Conservation (phyloP, 2,113 vertebrate species). For the Sinosuthora webbiana region DNA sequence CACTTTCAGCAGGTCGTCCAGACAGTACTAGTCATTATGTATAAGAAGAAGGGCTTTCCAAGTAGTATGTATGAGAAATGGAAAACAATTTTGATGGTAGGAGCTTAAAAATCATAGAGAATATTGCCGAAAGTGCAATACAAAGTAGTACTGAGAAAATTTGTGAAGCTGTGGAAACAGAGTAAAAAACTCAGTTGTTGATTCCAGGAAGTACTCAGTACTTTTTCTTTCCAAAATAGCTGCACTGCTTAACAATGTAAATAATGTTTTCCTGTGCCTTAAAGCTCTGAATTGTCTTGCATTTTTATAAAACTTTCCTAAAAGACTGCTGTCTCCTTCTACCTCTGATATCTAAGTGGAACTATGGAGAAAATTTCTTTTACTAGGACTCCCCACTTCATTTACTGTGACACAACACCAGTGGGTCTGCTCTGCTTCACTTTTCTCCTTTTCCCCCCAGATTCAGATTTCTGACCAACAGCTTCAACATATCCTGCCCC, state of each 20-base stretch:
- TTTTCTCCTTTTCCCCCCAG: background rate
- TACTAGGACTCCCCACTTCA: background rate
- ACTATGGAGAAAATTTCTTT: background rate
- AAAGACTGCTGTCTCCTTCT: background rate
- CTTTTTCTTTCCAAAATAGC: background rate
- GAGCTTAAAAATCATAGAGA: background rate
- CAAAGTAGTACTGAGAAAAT: background rate
- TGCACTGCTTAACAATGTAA: background rate
- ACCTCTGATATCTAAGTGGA: background rate
- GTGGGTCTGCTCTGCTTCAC: background rate
- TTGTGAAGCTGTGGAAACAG: background rate
- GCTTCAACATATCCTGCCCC: background rate
- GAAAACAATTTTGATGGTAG: background rate
- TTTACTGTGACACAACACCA: accelerated
- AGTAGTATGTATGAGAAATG: background rate
- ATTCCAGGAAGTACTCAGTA: background rate
- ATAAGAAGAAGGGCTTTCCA: background rate
- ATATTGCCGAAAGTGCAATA: background rate
- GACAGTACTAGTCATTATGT: background rate
- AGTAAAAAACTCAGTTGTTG: background rate
- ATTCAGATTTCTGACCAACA: background rate
- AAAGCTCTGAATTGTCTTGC: background rate
- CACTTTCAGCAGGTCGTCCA: background rate
- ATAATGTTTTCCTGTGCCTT: background rate
- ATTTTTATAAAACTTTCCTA: background rate